Conservation (phyloP, 2,888 invertebrate genomes). For the Lithosia quadra region DNA sequence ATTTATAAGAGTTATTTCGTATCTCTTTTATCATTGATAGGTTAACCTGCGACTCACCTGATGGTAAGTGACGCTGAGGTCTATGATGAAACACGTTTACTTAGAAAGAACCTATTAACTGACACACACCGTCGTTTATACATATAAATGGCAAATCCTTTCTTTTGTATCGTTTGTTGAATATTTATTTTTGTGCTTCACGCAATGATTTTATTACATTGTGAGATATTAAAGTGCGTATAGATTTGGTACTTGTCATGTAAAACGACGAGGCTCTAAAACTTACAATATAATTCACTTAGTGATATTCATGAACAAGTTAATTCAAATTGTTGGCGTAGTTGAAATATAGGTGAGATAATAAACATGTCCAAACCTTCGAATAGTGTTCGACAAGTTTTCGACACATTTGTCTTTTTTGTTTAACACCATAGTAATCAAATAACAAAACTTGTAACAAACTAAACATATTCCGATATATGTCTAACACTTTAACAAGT, state of each 20-base stretch:
- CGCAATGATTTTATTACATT: not conserved
- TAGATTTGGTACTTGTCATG: not conserved
- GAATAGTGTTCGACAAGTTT: slow-evolving; percentile 50
- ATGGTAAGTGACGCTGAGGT: too few relatives aligned
- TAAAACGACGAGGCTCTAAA: too few relatives aligned
- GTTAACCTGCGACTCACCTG: too few relatives aligned
- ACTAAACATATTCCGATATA: slow-evolving; percentile 47
- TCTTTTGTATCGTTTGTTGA: too few relatives aligned
- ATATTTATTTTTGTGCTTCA: not conserved
- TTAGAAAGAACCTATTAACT: too few relatives aligned
- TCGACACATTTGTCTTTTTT: slow-evolving; percentile 54
- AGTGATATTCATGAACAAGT: slow-evolving; percentile 41
- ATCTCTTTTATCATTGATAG: too few relatives aligned
- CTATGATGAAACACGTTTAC: too few relatives aligned
- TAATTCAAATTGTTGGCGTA: slow-evolving; percentile 32
- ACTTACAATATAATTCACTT: slow-evolving; percentile 40
- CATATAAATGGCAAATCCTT: too few relatives aligned
- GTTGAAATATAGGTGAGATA: slow-evolving; percentile 42
- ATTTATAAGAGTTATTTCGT: too few relatives aligned
- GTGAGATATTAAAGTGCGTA: not conserved
- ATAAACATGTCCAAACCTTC: slow-evolving; percentile 50
- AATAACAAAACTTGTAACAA: slow-evolving; percentile 51
- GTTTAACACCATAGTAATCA: slow-evolving; percentile 57
- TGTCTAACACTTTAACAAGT: slow-evolving; percentile 43
- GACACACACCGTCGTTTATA: too few relatives aligned